Base-by-base conservation (phyloP, 2,888 invertebrate species). In the Drosophila greeni region DNA sequence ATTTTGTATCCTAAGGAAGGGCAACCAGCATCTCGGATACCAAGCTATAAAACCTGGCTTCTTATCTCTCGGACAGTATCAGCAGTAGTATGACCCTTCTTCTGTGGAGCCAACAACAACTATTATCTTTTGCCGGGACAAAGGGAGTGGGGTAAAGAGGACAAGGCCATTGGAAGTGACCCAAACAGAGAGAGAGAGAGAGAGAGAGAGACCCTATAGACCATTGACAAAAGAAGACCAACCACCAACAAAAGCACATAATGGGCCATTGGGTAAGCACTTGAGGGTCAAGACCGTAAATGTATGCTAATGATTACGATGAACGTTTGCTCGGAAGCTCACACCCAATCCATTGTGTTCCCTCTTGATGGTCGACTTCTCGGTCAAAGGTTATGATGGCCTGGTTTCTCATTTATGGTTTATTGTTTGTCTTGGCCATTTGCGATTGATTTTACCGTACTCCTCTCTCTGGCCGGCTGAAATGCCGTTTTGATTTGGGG, bases 221-320 rank as follows among this genome's bases (percentile, higher is more conserved):
- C 55, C 45, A 34, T 58, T 55, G 59, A 54, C 42, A 29, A 62
- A 31, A 18, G 37, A 54, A 67, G 69, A 75, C 75, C 74, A 75
- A 72, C 75, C 31, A 48, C 52, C 67, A 70, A 75, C 69, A 67
- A 61, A 78, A 78, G 78, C 67, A 73, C 76, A 79, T 79, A 79
- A 79, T 75, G 74, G 79, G 75, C 79, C 71, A 79, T 79, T 77
- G 74, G 68, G 69, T 66, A 71, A 75, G 81, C 70, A 80, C 79
- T 80, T 77, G 69, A 74, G 77, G 79, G 75, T 79, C 79, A 77
- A 65, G 66, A 66, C 64, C 72, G 61, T 57, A 77, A 79, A 79
- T 80, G 73, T 80, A 79, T 80, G 79, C 81, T 80, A 80, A 80
- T 79, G 77, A 77, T 79, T 65, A 75, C 72, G 76, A 70, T 79